Evolutionary conservation across 2,888 invertebrate species (phyloP).

Genomic region (Aphrophora alni): DNA sequence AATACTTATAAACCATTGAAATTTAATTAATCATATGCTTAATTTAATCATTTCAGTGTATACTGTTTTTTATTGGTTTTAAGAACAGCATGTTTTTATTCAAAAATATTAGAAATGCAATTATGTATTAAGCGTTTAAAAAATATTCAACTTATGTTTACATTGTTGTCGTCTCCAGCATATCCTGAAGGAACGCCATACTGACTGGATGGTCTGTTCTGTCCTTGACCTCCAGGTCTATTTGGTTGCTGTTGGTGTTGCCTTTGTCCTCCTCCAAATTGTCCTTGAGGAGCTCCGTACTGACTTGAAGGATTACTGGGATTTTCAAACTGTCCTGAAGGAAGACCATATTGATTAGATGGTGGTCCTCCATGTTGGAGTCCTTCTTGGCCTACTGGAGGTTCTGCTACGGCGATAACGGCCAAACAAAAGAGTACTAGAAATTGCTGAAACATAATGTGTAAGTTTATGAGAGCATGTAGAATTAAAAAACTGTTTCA

Average conservation of each 20-base stretch:
- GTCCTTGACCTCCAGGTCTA: conserved; percentile 38
- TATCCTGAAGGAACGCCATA: conserved; percentile 24
- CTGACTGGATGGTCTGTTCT: conserved; percentile 11
- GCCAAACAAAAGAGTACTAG: neutral
- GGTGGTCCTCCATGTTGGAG: neutral
- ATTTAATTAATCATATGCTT: too few relatives aligned
- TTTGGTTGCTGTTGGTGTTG: conserved; percentile 29
- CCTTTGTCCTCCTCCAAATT: conserved; percentile 29
- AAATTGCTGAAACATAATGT: neutral
- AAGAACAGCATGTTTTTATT: too few relatives aligned
- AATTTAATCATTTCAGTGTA: too few relatives aligned
- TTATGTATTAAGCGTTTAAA: too few relatives aligned
- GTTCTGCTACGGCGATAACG: conserved; percentile 13
- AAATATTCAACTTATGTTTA: neutral
- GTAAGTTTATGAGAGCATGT: too few relatives aligned
- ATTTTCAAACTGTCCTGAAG: neutral
- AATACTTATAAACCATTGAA: too few relatives aligned
- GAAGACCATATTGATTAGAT: too few relatives aligned
- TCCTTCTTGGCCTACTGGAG: conserved; percentile 2
- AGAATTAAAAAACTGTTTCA: too few relatives aligned
- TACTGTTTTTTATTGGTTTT: too few relatives aligned
- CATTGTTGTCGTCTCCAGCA: conserved; percentile 10
- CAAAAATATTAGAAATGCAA: too few relatives aligned
- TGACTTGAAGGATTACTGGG: conserved; percentile 41
- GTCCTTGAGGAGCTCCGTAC: conserved; percentile 41